Conservation (phyloP, 2,888 invertebrate species). For the Lycocerus yunnanus region DNA sequence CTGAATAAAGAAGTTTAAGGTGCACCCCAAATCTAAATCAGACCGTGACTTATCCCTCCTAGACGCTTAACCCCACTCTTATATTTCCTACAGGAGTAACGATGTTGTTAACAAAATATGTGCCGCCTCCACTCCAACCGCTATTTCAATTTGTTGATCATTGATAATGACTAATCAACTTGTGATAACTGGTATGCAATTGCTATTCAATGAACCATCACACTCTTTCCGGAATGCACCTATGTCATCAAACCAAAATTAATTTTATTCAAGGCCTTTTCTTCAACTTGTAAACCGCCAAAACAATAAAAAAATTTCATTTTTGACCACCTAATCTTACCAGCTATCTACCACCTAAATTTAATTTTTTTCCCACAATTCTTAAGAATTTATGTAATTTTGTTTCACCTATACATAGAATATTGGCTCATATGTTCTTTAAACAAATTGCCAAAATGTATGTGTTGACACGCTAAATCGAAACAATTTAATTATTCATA, state of each 20-base stretch:
- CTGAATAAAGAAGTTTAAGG: conserved; percentile 54
- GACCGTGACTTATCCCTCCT: conserved; percentile 50
- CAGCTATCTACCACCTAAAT: not conserved
- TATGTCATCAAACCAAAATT: not conserved
- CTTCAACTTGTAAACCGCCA: not conserved
- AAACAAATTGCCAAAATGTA: not conserved
- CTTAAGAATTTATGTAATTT: not conserved
- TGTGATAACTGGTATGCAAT: conserved; percentile 39
- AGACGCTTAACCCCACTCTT: conserved; percentile 35
- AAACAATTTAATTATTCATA: not conserved
- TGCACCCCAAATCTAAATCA: conserved; percentile 54
- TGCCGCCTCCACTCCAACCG: conserved; percentile 44
- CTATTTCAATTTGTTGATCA: conserved; percentile 43
- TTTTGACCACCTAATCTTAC: not conserved
- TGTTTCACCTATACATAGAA: not conserved
- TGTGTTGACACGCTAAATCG: not conserved
- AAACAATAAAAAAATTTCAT: not conserved
- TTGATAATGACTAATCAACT: conserved; percentile 48
- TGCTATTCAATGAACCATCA: conserved; percentile 33
- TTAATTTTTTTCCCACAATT: not conserved
- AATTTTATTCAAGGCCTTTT: conserved; percentile 1
- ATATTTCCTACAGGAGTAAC: conserved; percentile 31
- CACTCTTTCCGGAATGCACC: conserved; percentile 12
- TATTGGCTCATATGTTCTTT: not conserved
- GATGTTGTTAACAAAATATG: conserved; percentile 41